A percentile compares a stretch with the other conserved stretches of the same genome.
Evolutionary conservation across 2,113 vertebrate species (phyloP).

Genomic region (Carassius carassius): DNA sequence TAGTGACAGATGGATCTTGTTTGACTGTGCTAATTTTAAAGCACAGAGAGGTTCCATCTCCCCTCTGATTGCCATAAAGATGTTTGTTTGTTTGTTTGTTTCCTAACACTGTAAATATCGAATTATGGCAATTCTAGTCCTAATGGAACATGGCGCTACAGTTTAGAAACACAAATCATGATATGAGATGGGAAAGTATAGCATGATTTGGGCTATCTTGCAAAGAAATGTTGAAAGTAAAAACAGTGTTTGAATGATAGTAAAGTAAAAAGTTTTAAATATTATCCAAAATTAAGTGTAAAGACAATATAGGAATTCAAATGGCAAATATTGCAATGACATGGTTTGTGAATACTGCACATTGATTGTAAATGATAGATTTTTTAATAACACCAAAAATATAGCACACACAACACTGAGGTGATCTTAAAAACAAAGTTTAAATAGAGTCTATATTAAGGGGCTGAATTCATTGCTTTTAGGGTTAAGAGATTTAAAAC

Average conservation of each 20-base stretch:
- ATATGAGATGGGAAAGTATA: background rate
- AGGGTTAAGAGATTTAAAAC: background rate
- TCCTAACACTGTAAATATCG: background rate
- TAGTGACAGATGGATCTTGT: conserved; percentile 3
- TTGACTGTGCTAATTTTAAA: conserved; percentile 15
- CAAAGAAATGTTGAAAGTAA: background rate
- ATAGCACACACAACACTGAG: background rate
- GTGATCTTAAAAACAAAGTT: background rate
- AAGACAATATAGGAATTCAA: background rate
- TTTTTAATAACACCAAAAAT: too few relatives aligned
- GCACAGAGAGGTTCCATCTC: background rate
- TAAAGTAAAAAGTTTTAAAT: background rate
- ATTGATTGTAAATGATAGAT: too few relatives aligned
- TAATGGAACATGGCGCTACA: background rate
- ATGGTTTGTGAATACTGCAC: background rate
- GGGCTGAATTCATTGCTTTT: background rate
- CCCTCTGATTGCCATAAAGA: conserved; percentile 12
- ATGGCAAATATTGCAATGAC: background rate
- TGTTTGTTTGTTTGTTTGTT: conserved; percentile 6
- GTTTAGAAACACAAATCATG: conserved; percentile 10
- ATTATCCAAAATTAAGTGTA: background rate
- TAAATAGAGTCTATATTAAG: background rate
- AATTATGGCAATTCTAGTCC: conserved; percentile 8
- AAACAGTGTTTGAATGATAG: background rate
- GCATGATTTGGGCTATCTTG: background rate